Evolutionary conservation across 1,140 invertebrate species (phyloP), one percentile per base, ranked within the genome.

Genomic region (Apis florea): DNA sequence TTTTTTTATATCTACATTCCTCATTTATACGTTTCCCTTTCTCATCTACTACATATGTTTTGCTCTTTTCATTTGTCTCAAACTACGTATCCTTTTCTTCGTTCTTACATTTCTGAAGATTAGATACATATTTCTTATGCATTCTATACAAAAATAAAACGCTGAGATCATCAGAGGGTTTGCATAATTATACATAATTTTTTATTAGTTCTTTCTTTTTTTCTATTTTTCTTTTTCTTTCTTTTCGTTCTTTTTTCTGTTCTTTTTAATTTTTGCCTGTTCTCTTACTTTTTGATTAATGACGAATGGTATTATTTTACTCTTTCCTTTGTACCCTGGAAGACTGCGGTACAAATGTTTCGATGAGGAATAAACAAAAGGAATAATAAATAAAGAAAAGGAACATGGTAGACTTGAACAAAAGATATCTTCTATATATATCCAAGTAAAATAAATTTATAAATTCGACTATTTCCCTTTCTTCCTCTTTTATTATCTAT

Each of bases 111-210:
- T 84, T 73, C 85, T 79, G 85, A 83, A 89, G 89, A 86, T 87
- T 86, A 40, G 31, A 40, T 40, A 89, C 63, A 85, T 79, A 85
- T 86, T 90, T 89, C 90, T 72, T 72, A 87, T 87, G 89, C 88
- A 88, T 84, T 91, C 90, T 92, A 90, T 91, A 92, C 89, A 93
- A 93, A 93, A 93, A 93, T 93, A 93, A 93, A 93, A 93, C 81
- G 88, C 85, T 90, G 90, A 92, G 90, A 91, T 91, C 91, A 90
- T 91, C 88, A 88, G 85, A 90, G 83, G 83, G 86, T 86, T 90
- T 85, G 85, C 84, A 89, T 87, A 92, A 54, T 85, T 89, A 89
- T 88, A 89, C 84, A 90, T 76, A 86, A 83, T 89, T 87, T 89
- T 82, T 85, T 85, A 70, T 85, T 72, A 54, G 24, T 72, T 54